Conservation (phyloP, 2,797 vertebrate genomes). For the Manis javanica region DNA sequence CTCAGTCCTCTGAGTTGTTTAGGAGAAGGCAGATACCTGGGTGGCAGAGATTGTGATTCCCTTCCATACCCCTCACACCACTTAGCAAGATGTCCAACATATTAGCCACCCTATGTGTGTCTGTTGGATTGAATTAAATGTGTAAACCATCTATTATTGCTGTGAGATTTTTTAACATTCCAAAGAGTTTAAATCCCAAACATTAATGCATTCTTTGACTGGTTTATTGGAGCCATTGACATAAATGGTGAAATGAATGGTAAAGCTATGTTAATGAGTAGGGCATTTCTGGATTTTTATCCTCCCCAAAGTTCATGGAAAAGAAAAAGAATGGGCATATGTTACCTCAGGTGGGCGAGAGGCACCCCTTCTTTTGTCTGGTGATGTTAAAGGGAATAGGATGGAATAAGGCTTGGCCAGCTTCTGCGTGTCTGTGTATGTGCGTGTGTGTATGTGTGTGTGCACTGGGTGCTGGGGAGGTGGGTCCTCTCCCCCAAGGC, state of each 20-base stretch:
- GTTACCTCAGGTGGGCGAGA: neutral
- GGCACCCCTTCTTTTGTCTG: neutral
- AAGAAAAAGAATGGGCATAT: neutral
- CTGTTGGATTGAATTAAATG: neutral
- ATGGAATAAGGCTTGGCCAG: neutral
- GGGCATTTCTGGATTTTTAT: neutral
- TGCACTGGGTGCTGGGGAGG: neutral
- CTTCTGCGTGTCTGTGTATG: neutral
- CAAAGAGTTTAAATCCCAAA: neutral
- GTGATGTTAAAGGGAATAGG: neutral
- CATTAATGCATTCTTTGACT: neutral
- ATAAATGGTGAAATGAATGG: neutral
- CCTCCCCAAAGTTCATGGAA: neutral
- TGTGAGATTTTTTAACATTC: neutral
- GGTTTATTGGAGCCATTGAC: neutral
- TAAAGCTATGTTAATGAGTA: neutral
- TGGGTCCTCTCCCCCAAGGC: neutral
- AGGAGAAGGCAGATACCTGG: neutral
- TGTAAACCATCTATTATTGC: neutral
- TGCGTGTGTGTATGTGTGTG: too few relatives aligned
- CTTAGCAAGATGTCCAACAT: neutral
- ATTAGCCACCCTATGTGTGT: neutral
- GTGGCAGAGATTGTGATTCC: neutral
- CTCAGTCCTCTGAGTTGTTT: neutral
- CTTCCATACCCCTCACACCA: neutral